Conservation (phyloP, 2,888 invertebrate genomes). For the Eretmocerus hayati region DNA sequence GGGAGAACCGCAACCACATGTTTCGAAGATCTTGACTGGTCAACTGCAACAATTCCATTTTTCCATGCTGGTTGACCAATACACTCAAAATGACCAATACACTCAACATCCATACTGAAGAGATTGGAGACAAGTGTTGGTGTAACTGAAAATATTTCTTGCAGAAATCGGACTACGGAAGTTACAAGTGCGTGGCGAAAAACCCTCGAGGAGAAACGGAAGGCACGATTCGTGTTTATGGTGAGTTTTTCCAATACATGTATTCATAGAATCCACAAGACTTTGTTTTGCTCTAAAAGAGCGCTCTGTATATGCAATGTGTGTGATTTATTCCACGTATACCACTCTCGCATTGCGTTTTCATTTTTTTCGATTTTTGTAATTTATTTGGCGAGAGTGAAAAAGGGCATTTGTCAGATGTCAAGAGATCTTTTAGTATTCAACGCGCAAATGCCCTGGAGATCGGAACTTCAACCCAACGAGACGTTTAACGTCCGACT, state of each 20-base stretch:
- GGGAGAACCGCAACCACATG: too few relatives aligned
- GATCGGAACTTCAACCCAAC: constrained; percentile 4
- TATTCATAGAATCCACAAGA: too few relatives aligned
- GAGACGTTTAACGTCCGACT: constrained; percentile 4
- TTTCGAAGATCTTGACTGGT: too few relatives aligned
- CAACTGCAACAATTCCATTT: too few relatives aligned
- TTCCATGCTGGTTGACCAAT: too few relatives aligned
- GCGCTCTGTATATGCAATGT: too few relatives aligned
- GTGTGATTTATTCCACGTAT: too few relatives aligned
- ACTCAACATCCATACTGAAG: too few relatives aligned
- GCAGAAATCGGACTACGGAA: constrained; percentile 73
- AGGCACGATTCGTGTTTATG: constrained; percentile 80
- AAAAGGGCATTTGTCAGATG: constrained; percentile 15
- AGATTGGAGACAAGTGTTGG: too few relatives aligned
- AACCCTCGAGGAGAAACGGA: constrained; percentile 88
- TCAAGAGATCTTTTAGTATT: constrained; percentile 18
- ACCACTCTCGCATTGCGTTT: too few relatives aligned
- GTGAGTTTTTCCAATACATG: constrained; percentile 65
- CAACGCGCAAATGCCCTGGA: constrained; percentile 4
- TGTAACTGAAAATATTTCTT: constrained; percentile 26
- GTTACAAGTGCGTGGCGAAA: constrained; percentile 82
- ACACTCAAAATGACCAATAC: too few relatives aligned
- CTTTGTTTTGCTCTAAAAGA: too few relatives aligned
- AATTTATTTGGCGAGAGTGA: background rate
- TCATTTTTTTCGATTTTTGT: background rate